phyloP scores from a whole-genome alignment of 2,113 vertebrate genomes.

The Phylloscopus trochiloides region DNA sequence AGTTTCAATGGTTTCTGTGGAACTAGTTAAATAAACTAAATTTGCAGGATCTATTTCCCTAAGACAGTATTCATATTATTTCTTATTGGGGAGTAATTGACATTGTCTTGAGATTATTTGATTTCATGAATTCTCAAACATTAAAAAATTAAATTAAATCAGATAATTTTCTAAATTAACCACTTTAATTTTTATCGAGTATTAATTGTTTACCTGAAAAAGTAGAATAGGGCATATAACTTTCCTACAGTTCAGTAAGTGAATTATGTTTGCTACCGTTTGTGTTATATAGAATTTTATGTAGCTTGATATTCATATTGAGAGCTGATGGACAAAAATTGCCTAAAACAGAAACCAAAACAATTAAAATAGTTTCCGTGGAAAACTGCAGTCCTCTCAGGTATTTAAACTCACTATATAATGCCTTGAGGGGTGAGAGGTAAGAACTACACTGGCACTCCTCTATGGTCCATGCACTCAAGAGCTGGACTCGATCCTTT shows the following conservation, averaged over 20 bases:
- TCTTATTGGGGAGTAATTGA: neutral
- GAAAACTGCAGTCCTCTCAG: neutral
- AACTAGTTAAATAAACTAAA: neutral
- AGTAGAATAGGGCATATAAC: neutral
- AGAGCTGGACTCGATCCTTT: neutral
- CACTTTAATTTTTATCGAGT: neutral
- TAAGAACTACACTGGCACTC: neutral
- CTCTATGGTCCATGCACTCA: neutral
- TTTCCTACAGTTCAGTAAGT: neutral
- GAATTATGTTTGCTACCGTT: neutral
- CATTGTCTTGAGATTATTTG: neutral
- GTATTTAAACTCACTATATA: neutral
- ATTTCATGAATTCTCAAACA: neutral
- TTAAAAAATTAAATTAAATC: neutral
- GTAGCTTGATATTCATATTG: neutral
- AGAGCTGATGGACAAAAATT: neutral
- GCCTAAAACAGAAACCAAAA: neutral
- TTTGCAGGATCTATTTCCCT: neutral
- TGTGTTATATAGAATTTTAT: neutral
- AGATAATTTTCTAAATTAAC: neutral
- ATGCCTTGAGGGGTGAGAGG: slow-evolving; percentile 36
- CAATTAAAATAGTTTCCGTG: neutral
- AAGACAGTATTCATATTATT: neutral
- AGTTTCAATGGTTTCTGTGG: neutral
- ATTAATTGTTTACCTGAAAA: neutral